These are phyloP conservation scores for Hippasteria phrygiana DNA, from an alignment of 53 echinoderm and acorn worm species.

Conservation along the genomic window DNA sequence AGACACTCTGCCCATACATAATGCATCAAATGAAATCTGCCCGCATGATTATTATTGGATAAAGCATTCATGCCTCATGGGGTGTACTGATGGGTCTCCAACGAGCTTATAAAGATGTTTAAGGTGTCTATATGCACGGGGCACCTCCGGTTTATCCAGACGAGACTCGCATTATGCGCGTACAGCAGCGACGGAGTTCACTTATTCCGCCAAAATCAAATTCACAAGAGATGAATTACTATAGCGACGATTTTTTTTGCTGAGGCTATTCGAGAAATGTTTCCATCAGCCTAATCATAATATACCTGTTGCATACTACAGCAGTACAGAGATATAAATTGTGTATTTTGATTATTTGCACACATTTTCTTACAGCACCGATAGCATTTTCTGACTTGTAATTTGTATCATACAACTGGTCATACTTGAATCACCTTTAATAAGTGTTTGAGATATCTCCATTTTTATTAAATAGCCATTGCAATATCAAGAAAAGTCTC, in stretches of 20 bases:
- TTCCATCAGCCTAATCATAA: too few species aligned
- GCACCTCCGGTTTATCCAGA: constrained; percentile 10
- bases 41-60: background rate
- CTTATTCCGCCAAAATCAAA: constrained; percentile 7
- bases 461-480: too few species aligned
- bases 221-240: background rate
- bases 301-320: constrained; percentile 2
- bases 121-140: background rate
- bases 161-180: background rate
- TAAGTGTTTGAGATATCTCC: too few species aligned
- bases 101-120: constrained; percentile 54
- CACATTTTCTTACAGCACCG: too few species aligned
- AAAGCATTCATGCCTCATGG: constrained; percentile 7
- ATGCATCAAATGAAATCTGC: background rate
- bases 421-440: too few species aligned
- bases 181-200: background rate
- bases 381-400: too few species aligned
- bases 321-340: background rate
- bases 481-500: too few species aligned
- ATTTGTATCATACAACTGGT: too few species aligned
- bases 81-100: constrained; percentile 1
- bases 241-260: background rate
- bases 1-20: background rate
- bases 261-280: background rate
- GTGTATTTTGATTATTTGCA: background rate